Conservation (phyloP, 1,140 invertebrate genomes). For the Zaprionus inermis region DNA sequence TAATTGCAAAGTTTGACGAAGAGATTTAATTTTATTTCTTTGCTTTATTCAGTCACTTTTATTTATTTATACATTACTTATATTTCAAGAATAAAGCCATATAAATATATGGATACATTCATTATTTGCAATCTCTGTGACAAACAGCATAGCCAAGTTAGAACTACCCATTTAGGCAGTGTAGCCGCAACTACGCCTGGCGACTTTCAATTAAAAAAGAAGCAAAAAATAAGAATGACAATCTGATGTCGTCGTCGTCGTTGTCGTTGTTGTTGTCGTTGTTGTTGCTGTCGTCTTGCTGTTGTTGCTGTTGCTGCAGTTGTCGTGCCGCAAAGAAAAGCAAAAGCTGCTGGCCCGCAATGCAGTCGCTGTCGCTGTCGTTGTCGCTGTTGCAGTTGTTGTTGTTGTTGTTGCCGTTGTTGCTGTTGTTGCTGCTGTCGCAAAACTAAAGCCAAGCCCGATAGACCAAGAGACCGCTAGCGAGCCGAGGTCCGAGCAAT, state of each 20-base stretch:
- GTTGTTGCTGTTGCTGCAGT: slow-evolving; percentile 42
- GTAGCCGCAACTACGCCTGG: slow-evolving; percentile 72
- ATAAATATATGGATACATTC: neutral
- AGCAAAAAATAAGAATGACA: slow-evolving; percentile 81
- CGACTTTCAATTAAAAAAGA: slow-evolving; percentile 83
- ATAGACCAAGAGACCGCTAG: slow-evolving; percentile 6
- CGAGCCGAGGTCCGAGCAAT: slow-evolving; percentile 65
- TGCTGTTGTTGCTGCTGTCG: slow-evolving; percentile 31
- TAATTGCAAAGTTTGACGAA: too few species aligned
- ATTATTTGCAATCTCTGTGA: neutral
- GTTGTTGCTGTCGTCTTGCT: slow-evolving; percentile 10
- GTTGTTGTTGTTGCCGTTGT: slow-evolving; percentile 20
- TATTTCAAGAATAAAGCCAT: neutral
- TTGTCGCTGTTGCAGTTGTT: slow-evolving; percentile 19
- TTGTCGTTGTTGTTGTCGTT: slow-evolving; percentile 27
- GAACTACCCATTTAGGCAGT: slow-evolving; percentile 36
- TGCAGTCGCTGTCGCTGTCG: slow-evolving; percentile 49
- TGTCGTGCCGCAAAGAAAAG: slow-evolving; percentile 76
- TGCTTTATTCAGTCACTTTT: neutral
- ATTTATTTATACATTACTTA: neutral
- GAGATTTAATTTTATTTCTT: neutral
- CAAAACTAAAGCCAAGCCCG: slow-evolving; percentile 40
- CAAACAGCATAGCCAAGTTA: slow-evolving; percentile 9
- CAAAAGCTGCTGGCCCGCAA: slow-evolving; percentile 76
- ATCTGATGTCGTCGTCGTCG: slow-evolving; percentile 75